phyloP scores from a whole-genome alignment of 2,113 vertebrate species.

The Actinemys pallida region DNA sequence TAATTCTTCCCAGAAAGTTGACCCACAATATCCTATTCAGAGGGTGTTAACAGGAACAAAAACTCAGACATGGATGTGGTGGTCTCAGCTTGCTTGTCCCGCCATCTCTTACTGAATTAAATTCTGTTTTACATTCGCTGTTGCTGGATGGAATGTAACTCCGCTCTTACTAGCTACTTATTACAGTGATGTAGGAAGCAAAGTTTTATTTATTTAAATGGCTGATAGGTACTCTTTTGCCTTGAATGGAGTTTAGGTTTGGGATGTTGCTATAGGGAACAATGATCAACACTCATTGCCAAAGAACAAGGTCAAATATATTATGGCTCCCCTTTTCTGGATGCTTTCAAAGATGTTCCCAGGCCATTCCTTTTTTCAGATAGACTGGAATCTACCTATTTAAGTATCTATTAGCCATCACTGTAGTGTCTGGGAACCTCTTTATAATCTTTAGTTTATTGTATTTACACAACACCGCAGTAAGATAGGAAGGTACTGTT shows the following conservation, averaged over 20 bases:
- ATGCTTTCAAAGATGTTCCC: background rate
- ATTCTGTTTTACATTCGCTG: conserved; percentile 36
- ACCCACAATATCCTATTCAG: conserved; percentile 1
- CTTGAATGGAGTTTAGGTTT: background rate
- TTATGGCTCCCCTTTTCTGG: background rate
- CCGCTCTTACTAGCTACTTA: background rate
- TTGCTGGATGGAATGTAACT: background rate
- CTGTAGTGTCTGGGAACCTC: background rate
- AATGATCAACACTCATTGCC: background rate
- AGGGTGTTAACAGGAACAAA: conserved; percentile 56
- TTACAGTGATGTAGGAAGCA: background rate
- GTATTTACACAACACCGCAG: background rate
- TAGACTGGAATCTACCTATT: background rate
- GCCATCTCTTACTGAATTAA: conserved; percentile 30
- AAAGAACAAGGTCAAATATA: background rate
- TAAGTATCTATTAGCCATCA: background rate
- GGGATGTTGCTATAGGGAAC: background rate
- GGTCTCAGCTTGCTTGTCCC: conserved; percentile 34
- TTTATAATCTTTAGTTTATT: background rate
- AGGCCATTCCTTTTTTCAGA: background rate
- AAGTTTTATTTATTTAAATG: background rate
- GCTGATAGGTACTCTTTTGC: background rate
- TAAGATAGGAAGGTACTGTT: background rate
- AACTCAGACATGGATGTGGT: conserved; percentile 21
- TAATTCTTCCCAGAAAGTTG: conserved; percentile 45